Base-by-base conservation (phyloP, 2,888 invertebrate genomes). In the Nycteola revayana region DNA sequence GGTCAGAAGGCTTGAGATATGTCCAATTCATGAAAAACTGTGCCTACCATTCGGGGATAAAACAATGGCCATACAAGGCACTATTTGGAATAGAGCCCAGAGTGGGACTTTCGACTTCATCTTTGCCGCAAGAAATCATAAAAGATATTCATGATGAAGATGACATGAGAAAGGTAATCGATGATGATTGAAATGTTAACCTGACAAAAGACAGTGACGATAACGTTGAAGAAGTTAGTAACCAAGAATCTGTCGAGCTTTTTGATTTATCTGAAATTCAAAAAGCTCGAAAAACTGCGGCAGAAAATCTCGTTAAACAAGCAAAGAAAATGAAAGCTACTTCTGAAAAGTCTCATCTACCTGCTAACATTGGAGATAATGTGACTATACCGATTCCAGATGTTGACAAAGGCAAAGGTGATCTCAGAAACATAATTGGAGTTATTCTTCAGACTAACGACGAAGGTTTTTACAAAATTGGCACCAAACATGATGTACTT, bases 11-110 rank as follows among this genome's bases (percentile, higher is more conserved):
- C 7, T 42, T 78, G 32, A 31, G 49, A 21, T 79, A 75, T 49
- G 52, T 78, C 10, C 77, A 79, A 45, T 55, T 74, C 32, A 69
- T 65, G 68, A 80, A 82, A 60, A 82, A 80, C 42, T 48, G 53
- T 49, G 65, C 66, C 9, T 45, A 54, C 46, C 72, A 77, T 45
- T 11, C 48, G 25, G 75, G 66, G 25, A 78, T 79, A 27, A 64
- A 60, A 17, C 46, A 52, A 34, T 57, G 49, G 29, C 70, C 69
- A 17, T 72, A 67, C 47, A 54, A 71, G 57, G 73, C 72, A 3
- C 59, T 72, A 60, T 71, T 75, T 56, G 69, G 40, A 11, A 25
- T 17, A 10, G 8, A 11, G 14, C 9, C 10, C 7, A 26, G 14
- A 26, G 17, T 26, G 10, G 8, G 42, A 6, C 31, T 53, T 8